Conservation (phyloP, 1,140 invertebrate species). For the Harpegnathos saltator region DNA sequence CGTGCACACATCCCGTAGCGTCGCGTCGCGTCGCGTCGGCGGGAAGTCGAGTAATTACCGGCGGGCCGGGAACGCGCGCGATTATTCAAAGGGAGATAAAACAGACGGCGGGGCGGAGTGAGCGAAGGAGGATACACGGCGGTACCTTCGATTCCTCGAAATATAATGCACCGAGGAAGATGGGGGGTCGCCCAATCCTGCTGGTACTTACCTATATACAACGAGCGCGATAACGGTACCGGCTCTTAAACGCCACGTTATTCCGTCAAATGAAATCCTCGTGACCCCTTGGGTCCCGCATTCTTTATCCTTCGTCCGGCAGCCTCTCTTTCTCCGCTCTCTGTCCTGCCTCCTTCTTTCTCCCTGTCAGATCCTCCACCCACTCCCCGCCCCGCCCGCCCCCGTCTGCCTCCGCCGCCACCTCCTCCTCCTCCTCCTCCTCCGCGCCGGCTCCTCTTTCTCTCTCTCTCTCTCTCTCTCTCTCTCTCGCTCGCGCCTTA, state of each 20-base stretch:
- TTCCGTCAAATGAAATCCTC: conserved; percentile 85
- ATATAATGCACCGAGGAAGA: conserved; percentile 67
- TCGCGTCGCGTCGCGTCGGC: conserved; percentile 47
- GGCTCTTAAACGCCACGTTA: conserved; percentile 84
- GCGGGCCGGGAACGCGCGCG: conserved; percentile 22
- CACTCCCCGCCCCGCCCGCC: conserved; percentile 17
- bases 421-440: conserved; percentile 3
- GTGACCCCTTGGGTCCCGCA: conserved; percentile 77
- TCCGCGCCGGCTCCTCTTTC: neutral
- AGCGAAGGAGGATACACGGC: conserved; percentile 48
- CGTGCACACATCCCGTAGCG: conserved; percentile 40
- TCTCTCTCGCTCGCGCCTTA: conserved; percentile 74
- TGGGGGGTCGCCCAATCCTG: conserved; percentile 74
- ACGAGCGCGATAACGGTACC: conserved; percentile 83
- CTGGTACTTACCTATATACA: conserved; percentile 74
- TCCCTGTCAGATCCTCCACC: conserved; percentile 3
- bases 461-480: conserved; percentile 39
- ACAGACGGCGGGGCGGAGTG: conserved; percentile 39
- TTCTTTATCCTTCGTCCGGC: conserved; percentile 74
- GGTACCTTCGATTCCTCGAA: conserved; percentile 70
- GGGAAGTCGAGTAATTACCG: conserved; percentile 58
- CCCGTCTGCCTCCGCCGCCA: too few species aligned
- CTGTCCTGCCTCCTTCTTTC: neutral
- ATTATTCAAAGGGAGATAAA: conserved; percentile 54
- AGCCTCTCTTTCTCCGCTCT: conserved; percentile 35